A percentile compares a stretch with the other conserved stretches of the same genome.
These are phyloP conservation scores for Sciaenops ocellatus DNA, from an alignment of 2,797 vertebrate species.

Conservation along the genomic window DNA sequence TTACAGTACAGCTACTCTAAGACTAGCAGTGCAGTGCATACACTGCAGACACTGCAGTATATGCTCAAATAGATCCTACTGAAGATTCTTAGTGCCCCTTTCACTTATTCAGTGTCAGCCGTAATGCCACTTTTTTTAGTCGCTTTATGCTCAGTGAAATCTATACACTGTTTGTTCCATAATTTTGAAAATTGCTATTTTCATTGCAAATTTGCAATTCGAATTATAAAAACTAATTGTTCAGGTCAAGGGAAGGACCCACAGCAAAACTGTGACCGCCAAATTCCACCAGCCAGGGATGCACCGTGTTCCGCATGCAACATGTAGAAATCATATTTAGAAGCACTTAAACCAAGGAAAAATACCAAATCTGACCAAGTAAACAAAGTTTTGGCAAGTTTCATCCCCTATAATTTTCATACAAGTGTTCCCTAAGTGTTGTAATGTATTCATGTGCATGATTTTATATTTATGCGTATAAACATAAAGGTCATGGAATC, in stretches of 20 bases:
- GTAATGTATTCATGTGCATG: not conserved
- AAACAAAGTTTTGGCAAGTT: too few species aligned
- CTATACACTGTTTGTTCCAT: not conserved
- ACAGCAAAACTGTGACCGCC: too few species aligned
- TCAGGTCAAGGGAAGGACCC: too few species aligned
- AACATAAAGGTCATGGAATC: not conserved
- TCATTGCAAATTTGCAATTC: not conserved
- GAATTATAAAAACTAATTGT: not conserved
- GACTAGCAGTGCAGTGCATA: rapidly evolving
- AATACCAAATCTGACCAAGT: too few species aligned
- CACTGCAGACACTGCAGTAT: not conserved
- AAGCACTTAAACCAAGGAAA: too few species aligned
- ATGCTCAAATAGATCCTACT: not conserved
- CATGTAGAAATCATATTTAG: too few species aligned
- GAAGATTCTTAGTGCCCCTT: not conserved
- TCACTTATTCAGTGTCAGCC: too few species aligned
- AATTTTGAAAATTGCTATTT: not conserved
- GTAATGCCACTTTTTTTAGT: not conserved
- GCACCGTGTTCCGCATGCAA: too few species aligned
- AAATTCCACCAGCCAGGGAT: too few species aligned
- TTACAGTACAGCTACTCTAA: not conserved
- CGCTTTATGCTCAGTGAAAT: not conserved
- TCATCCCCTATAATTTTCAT: not conserved
- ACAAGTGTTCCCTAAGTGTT: too few species aligned
- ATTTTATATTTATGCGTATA: not conserved